Base-by-base conservation (phyloP, 2,113 vertebrate species). In the Willisornis vidua region DNA sequence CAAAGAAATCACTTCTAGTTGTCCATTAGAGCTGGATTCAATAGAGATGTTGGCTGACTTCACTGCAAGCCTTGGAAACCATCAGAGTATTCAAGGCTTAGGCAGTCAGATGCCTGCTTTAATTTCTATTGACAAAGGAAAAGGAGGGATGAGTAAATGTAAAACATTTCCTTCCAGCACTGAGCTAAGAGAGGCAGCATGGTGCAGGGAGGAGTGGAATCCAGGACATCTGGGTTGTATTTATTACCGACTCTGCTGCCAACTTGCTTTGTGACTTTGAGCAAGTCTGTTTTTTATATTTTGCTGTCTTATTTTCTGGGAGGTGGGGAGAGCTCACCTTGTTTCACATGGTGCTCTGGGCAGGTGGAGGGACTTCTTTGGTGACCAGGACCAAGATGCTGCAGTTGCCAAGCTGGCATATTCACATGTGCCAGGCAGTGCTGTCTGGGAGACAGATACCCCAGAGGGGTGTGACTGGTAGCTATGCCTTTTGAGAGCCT, bases 61-160 rank as follows among this genome's bases (percentile, higher is more conserved):
- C 31, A 67, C 74, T 43, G 31, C 90, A 92, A 79, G 96, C 41
- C 70, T 94, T 96, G 93, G 95, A 96, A 96, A 96, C 76, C 80
- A 46, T 19, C 5, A 1, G 73, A 89, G 54, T 70, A 94, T 92
- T 94, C 92, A 87, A 92, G 85, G 58, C 93, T 94, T 49, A 84
- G 90, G 80, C 94, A 87, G 93, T 95, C 94, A 96, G 87, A 95
- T 95, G 96, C 66, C 84, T 96, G 75, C 90, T 97, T 94, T 93
- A 93, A 90, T 96, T 96, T 96, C 92, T 95, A 61, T 79, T 96
- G 96, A 96, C 93, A 96, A 95, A 95, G 90, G 90, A 89, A 92
- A 87, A 96, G 90, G 80, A 96, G 94, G 54, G 88, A 96, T 96
- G 93, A 93, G 92, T 95, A 94, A 96, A 94, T 94, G 94, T 89